Evolutionary conservation across 2,113 vertebrate genomes (phyloP).

Genomic region (Phrynosoma blainvillii): DNA sequence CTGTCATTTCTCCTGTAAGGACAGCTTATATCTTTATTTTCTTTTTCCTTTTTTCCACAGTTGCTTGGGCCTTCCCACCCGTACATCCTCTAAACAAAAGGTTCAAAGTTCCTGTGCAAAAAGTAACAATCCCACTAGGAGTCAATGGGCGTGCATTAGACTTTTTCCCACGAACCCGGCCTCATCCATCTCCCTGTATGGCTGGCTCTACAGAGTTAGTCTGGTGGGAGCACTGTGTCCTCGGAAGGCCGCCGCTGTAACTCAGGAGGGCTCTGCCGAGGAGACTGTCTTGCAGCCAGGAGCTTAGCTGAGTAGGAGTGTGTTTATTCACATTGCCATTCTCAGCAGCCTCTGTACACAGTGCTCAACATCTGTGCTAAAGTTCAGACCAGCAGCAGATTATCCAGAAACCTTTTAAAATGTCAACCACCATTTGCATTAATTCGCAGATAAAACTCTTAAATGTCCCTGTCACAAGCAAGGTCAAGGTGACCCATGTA

Average conservation of each 20-base stretch:
- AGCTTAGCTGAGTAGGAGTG: background rate
- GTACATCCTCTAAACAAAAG: conserved; percentile 47
- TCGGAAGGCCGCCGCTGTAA: background rate
- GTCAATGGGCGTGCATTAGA: background rate
- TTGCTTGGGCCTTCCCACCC: conserved; percentile 33
- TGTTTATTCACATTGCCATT: background rate
- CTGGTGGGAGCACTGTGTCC: background rate
- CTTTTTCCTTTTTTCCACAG: background rate
- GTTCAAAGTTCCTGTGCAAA: conserved; percentile 39
- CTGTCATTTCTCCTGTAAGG: background rate
- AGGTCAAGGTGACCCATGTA: background rate
- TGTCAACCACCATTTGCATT: background rate
- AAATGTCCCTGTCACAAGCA: background rate
- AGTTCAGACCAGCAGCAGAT: conserved; percentile 32
- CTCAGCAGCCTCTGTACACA: background rate
- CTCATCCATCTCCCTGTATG: background rate
- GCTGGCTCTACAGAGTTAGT: rapidly evolving
- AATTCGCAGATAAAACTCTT: background rate
- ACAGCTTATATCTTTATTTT: background rate
- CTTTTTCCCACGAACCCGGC: conserved; percentile 23
- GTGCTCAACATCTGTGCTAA: background rate
- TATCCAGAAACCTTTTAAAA: conserved; percentile 32
- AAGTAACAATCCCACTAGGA: conserved; percentile 41
- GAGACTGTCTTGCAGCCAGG: background rate
- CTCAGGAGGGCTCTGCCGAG: background rate